Conservation (phyloP, 2,797 vertebrate species). For the Lycodopsis pacificus region DNA sequence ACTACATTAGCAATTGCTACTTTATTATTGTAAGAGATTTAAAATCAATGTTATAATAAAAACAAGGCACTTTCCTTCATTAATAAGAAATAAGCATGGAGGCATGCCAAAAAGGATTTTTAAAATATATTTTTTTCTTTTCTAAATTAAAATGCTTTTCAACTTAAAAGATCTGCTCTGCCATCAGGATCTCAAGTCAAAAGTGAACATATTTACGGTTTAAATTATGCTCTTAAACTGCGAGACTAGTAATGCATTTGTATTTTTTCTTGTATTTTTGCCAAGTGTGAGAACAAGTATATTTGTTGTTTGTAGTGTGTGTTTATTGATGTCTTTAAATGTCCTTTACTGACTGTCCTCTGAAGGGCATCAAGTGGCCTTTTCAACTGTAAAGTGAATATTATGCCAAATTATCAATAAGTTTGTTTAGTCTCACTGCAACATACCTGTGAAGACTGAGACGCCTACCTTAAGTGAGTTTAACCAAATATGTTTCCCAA, state of each 20-base stretch:
- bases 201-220: conserved; percentile 21
- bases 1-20: conserved; percentile 6
- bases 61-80: conserved; percentile 55
- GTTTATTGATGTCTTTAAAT: conserved; percentile 63
- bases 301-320: conserved; percentile 50
- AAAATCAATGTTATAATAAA: conserved; percentile 23
- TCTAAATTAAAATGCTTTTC: conserved; percentile 7
- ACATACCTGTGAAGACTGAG: conserved; percentile 27
- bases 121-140: not conserved
- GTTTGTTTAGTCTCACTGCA: conserved; percentile 29
- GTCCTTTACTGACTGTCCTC: conserved; percentile 59
- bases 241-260: conserved; percentile 31
- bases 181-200: conserved; percentile 11
- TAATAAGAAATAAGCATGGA: conserved; percentile 26
- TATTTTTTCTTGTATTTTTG: conserved; percentile 36
- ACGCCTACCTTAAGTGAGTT: conserved; percentile 34
- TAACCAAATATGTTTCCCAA: conserved; percentile 63
- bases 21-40: not conserved
- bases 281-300: conserved; percentile 16
- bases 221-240: conserved; percentile 24
- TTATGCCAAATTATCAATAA: conserved; percentile 68
- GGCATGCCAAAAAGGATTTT: conserved; percentile 35
- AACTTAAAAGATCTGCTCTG: conserved; percentile 12
- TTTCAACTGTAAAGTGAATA: conserved; percentile 70
- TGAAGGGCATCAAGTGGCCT: conserved; percentile 78